Conservation (phyloP, 2,113 vertebrate species). For the Mormoops blainvillei region DNA sequence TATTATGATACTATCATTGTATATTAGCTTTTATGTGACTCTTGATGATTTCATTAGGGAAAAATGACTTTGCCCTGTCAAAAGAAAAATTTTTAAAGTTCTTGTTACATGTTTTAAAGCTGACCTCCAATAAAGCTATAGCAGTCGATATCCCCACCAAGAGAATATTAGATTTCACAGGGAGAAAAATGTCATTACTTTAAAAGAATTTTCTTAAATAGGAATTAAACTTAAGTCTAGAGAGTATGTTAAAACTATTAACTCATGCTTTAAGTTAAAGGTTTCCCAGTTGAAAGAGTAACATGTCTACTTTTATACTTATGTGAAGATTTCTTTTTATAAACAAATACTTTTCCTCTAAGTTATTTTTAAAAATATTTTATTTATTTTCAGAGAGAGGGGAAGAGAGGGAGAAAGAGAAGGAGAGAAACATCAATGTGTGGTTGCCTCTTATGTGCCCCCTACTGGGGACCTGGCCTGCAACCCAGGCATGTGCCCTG, state of each 20-base stretch:
- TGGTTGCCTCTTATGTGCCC: too few species aligned
- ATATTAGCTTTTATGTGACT: not conserved
- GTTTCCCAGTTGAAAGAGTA: conserved; percentile 16
- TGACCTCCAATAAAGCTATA: not conserved
- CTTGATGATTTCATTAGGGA: conserved; percentile 3
- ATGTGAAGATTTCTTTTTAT: too few species aligned
- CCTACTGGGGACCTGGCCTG: too few species aligned
- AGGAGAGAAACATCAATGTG: too few species aligned
- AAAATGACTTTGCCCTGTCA: not conserved
- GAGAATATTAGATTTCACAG: not conserved
- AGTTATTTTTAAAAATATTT: too few species aligned
- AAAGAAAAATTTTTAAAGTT: not conserved
- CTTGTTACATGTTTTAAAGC: not conserved
- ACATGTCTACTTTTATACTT: not conserved
- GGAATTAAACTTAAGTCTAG: not conserved
- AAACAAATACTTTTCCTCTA: too few species aligned
- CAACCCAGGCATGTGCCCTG: too few species aligned
- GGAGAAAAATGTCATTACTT: not conserved
- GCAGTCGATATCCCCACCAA: not conserved
- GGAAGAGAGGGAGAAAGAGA: too few species aligned
- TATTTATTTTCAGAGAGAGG: too few species aligned
- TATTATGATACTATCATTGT: not conserved
- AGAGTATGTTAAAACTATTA: not conserved
- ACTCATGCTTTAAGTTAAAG: not conserved
- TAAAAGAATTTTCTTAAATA: not conserved